phyloP scores from a whole-genome alignment of 2,113 vertebrate species.

The Pituophis catenifer region DNA sequence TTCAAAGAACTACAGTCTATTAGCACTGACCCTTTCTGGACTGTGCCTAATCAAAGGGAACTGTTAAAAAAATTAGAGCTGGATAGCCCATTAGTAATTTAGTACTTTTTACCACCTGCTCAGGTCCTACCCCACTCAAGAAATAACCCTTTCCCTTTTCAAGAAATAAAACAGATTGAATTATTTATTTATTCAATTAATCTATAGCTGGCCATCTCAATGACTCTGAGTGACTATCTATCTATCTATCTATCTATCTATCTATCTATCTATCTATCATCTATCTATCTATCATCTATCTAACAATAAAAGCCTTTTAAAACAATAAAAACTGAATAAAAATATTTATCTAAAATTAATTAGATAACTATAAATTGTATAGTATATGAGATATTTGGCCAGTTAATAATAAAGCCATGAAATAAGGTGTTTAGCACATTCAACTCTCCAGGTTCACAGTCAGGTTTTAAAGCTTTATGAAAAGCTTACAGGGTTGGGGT shows the following conservation, averaged over 20 bases:
- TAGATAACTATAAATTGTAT: no score
- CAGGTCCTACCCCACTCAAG: neutral
- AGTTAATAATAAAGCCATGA: no score
- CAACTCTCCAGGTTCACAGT: neutral
- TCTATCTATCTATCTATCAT: no score
- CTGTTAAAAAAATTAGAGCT: neutral
- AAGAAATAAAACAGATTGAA: neutral
- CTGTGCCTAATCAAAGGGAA: neutral
- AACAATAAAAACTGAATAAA: no score
- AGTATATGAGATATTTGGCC: no score
- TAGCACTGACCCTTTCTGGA: neutral
- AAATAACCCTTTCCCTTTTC: neutral
- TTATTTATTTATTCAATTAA: neutral
- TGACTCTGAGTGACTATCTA: neutral
- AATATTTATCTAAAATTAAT: no score
- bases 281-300: no score
- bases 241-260: no score
- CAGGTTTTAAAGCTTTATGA: neutral
- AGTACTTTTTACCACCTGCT: neutral
- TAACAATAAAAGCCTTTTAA: no score
- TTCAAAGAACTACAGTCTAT: neutral
- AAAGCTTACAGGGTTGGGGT: neutral
- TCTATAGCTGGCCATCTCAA: neutral
- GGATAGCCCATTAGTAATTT: neutral
- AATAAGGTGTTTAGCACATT: no score